A percentile compares a stretch with the other conserved stretches of the same genome.
These are phyloP conservation scores for Anableps anableps DNA, from an alignment of 2,797 vertebrate species.

Conservation along the genomic window DNA sequence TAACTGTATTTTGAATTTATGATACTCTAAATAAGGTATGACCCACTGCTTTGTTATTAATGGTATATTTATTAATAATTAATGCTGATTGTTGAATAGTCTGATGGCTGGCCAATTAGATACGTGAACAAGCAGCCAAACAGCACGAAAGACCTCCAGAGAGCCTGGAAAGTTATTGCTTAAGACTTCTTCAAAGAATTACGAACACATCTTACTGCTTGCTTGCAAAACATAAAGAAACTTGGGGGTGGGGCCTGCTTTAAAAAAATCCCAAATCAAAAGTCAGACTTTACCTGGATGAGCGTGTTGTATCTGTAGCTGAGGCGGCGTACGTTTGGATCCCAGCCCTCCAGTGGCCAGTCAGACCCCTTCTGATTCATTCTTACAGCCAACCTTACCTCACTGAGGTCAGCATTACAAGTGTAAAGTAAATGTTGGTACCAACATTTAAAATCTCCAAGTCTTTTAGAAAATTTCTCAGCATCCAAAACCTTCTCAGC, in stretches of 20 bases:
- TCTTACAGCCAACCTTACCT: constrained; percentile 32
- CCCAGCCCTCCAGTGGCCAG: constrained; percentile 40
- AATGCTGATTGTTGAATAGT: background rate
- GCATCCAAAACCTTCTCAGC: constrained; percentile 3
- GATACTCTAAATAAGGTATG: background rate
- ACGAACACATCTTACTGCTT: background rate
- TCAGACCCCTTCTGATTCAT: constrained; percentile 30
- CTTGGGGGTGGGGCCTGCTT: background rate
- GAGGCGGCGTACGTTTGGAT: constrained; percentile 21
- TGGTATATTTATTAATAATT: background rate
- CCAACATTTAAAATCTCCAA: background rate
- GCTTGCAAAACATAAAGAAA: background rate
- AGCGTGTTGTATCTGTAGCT: constrained; percentile 58
- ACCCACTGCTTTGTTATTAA: background rate
- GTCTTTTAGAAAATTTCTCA: background rate
- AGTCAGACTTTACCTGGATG: constrained; percentile 61
- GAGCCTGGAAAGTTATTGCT: background rate
- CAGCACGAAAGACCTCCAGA: background rate
- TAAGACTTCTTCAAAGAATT: background rate
- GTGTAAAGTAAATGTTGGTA: background rate
- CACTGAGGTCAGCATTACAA: background rate
- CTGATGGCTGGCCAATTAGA: too few relatives aligned
- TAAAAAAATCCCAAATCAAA: background rate
- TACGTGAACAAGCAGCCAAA: background rate
- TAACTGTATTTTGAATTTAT: background rate